phyloP scores from a whole-genome alignment of 2,888 invertebrate genomes.

The Nysson spinosus region DNA sequence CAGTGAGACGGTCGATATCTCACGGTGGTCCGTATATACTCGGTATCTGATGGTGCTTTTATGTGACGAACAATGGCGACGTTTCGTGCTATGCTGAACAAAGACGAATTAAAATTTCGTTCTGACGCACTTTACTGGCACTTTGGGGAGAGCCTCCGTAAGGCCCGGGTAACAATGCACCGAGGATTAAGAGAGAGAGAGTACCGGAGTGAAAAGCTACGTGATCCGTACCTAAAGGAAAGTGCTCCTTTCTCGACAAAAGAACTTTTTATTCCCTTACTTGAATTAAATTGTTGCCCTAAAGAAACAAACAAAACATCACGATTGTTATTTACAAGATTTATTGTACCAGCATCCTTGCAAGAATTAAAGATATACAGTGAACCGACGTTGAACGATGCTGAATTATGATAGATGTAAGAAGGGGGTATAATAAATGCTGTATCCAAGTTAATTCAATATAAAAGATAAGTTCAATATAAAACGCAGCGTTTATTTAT shows the following conservation, averaged over 20 bases:
- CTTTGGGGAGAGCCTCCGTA: neutral
- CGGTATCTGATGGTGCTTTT: constrained; percentile 55
- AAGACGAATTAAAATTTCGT: constrained; percentile 55
- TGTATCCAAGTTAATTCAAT: no score
- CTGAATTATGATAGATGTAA: no score
- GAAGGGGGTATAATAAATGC: no score
- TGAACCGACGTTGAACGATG: no score
- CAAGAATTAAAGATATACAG: neutral
- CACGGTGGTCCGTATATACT: constrained; percentile 38
- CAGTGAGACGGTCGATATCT: constrained; percentile 55
- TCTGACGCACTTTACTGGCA: constrained; percentile 31
- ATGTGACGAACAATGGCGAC: constrained; percentile 55
- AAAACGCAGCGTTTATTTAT: no score
- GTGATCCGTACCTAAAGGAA: neutral
- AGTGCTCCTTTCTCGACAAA: no score
- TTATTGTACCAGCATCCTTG: neutral
- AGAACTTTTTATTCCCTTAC: no score
- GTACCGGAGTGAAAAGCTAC: neutral
- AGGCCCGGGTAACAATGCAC: constrained; percentile 21
- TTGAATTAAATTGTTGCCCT: no score
- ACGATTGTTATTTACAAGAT: no score
- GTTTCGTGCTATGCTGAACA: constrained; percentile 41
- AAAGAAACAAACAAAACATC: no score
- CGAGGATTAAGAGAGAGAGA: constrained; percentile 12
- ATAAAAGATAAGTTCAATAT: no score